Evolutionary conservation across 2,113 vertebrate species (phyloP).

Genomic region (Ameiurus melas): DNA sequence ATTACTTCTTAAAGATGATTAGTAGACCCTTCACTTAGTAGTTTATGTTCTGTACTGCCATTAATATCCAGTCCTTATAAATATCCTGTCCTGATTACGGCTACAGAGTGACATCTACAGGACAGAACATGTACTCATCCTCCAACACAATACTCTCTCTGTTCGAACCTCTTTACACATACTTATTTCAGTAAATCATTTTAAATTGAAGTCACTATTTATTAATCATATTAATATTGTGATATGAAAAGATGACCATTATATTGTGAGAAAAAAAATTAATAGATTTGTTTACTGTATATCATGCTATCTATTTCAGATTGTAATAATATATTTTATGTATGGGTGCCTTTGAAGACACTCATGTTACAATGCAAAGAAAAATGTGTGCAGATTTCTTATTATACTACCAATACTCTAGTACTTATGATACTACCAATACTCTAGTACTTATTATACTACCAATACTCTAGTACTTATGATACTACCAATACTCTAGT

Average conservation of each 20-base stretch:
- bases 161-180: not conserved
- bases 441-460: not conserved
- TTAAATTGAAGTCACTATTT: too few relatives aligned
- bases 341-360: not conserved
- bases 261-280: not conserved
- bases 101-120: slow-evolving; percentile 54
- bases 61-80: not conserved
- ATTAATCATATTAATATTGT: not conserved
- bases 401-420: not conserved
- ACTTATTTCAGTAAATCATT: not conserved
- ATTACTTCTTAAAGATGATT: not conserved
- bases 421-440: not conserved
- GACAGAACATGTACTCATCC: not conserved
- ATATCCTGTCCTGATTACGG: slow-evolving; percentile 15
- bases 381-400: not conserved
- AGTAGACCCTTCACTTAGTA: not conserved
- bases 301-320: slow-evolving; percentile 42
- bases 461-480: not conserved
- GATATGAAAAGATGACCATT: not conserved
- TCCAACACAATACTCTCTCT: not conserved
- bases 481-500: not conserved
- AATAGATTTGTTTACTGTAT: slow-evolving; percentile 18
- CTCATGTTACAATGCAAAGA: not conserved
- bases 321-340: not conserved
- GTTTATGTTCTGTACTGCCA: not conserved